Evolutionary conservation across 2,113 vertebrate genomes (phyloP).

Genomic region (Ctenomys sociabilis): DNA sequence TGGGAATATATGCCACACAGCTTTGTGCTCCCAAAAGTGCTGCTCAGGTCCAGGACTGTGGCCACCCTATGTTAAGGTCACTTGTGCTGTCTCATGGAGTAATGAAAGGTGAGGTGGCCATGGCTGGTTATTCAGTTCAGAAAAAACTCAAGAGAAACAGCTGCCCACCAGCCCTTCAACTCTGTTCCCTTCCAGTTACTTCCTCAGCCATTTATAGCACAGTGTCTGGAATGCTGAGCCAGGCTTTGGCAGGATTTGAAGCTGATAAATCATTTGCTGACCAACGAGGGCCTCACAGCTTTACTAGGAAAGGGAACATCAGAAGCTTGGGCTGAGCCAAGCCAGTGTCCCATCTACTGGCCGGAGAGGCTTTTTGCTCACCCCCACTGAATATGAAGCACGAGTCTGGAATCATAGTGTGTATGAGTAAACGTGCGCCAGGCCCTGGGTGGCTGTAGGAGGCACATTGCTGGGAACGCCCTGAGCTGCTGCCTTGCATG

Average conservation of each 20-base stretch:
- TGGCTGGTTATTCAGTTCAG: conserved; percentile 55
- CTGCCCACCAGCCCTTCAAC: conserved; percentile 80
- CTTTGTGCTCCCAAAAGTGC: background rate
- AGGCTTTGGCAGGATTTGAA: conserved; percentile 79
- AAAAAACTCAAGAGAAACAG: conserved; percentile 73
- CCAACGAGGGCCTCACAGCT: conserved; percentile 65
- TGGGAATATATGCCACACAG: background rate
- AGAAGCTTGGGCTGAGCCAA: background rate
- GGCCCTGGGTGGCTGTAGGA: background rate
- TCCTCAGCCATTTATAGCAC: conserved; percentile 84
- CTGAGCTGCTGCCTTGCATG: too few relatives aligned
- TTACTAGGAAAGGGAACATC: conserved; percentile 80
- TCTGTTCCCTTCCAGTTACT: conserved; percentile 80
- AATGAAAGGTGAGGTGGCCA: background rate
- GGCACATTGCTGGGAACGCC: background rate
- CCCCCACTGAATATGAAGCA: background rate
- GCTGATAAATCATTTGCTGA: conserved; percentile 81
- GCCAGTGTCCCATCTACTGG: background rate
- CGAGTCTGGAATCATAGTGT: background rate
- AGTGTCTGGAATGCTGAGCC: conserved; percentile 65
- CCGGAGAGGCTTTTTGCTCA: background rate
- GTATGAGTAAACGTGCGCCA: too few relatives aligned
- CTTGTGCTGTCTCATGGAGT: background rate
- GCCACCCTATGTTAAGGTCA: conserved; percentile 6
- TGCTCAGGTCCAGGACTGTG: background rate